phyloP scores from a whole-genome alignment of 2,113 vertebrate species.

The Agelaius tricolor region DNA sequence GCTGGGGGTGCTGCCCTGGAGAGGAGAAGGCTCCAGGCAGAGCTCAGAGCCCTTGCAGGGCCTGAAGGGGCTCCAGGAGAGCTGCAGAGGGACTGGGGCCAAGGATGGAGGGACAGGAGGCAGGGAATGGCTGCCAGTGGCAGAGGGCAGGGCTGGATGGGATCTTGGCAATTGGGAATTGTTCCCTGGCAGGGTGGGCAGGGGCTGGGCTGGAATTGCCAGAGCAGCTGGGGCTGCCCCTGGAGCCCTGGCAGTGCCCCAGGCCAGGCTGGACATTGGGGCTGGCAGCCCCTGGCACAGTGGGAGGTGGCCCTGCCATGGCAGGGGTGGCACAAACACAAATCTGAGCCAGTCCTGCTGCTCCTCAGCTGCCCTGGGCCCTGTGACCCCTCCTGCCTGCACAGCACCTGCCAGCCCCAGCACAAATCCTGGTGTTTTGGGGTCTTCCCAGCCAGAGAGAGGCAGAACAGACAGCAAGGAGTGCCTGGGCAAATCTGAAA shows the following conservation, averaged over 20 bases:
- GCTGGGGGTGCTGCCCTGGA: not conserved
- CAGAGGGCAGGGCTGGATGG: not conserved
- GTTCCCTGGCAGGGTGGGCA: not conserved
- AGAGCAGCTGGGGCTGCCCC: not conserved
- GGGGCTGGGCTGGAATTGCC: not conserved
- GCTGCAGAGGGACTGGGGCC: not conserved
- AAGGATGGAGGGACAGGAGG: not conserved
- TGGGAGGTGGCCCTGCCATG: not conserved
- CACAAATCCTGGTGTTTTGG: not conserved
- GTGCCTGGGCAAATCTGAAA: not conserved
- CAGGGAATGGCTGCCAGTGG: not conserved
- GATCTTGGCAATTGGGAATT: not conserved
- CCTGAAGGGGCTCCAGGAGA: not conserved
- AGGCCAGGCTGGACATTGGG: not conserved
- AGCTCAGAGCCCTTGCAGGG: not conserved
- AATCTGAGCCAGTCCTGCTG: not conserved
- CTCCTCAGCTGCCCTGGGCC: not conserved
- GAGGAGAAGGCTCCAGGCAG: not conserved
- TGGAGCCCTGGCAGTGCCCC: not conserved
- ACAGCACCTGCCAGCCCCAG: not conserved
- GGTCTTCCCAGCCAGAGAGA: not conserved
- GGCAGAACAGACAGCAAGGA: not conserved
- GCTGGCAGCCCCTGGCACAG: not conserved
- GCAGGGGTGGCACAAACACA: not conserved
- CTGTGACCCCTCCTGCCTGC: not conserved